Conservation (phyloP, 2,797 vertebrate species). For the Ceryle rudis region DNA sequence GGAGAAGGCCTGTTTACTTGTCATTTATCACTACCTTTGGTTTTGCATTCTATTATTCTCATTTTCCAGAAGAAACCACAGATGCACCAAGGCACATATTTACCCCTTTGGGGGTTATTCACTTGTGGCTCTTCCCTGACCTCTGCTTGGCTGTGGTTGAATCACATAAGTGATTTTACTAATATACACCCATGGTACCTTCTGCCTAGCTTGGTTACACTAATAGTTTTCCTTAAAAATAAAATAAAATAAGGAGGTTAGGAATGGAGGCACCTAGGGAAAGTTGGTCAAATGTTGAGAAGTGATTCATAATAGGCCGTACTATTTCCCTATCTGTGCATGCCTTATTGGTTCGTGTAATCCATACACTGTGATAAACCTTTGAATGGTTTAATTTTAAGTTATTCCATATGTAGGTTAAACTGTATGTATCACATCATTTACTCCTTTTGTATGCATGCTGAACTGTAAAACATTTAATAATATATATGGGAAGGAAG, state of each 20-base stretch:
- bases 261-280: not conserved
- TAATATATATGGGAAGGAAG: constrained; percentile 71
- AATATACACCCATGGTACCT: not conserved
- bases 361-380: not conserved
- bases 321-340: not conserved
- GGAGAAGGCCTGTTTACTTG: too few relatives aligned
- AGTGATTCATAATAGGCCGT: not conserved
- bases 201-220: not conserved
- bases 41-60: not conserved
- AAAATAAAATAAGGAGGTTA: not conserved
- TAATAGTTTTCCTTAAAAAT: not conserved
- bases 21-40: not conserved
- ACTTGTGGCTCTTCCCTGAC: not conserved
- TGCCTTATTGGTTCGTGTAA: not conserved
- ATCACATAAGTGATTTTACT: not conserved
- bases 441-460: constrained; percentile 58
- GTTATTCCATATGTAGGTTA: constrained; percentile 49
- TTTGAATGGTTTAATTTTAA: not conserved
- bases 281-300: not conserved
- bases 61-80: not conserved
- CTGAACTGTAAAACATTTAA: constrained; percentile 74
- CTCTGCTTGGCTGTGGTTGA: not conserved
- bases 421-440: constrained; percentile 44
- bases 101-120: not conserved
- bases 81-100: rapidly evolving